Conservation (phyloP, 92 coral and sea anemone genomes). For the Epizoanthus rinbou region DNA sequence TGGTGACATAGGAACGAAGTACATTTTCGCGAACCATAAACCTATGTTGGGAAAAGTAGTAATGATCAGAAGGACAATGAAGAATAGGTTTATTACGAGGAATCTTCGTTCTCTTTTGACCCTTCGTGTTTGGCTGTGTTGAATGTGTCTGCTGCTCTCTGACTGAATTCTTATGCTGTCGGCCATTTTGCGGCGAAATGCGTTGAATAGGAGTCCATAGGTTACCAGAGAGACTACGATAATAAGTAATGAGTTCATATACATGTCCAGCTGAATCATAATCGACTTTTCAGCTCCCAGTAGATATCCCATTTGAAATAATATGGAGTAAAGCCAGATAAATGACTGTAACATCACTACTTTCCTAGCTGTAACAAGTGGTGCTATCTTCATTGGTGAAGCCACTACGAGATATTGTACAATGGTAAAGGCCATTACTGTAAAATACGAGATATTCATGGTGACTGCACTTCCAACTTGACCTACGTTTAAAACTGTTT, state of each 20-base stretch:
- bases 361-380: not conserved
- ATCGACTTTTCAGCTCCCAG: not conserved
- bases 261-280: not conserved
- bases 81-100: constrained; percentile 13
- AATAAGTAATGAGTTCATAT: not conserved
- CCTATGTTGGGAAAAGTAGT: not conserved
- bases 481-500: not conserved
- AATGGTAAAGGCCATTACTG: constrained; percentile 1
- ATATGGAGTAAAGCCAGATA: constrained; percentile 16
- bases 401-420: constrained; percentile 8
- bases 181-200: constrained; percentile 43
- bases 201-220: constrained; percentile 9
- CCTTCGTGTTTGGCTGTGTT: constrained; percentile 15
- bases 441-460: constrained; percentile 2
- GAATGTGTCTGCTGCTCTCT: constrained; percentile 25
- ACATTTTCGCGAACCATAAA: not conserved
- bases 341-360: not conserved
- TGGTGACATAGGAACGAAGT: too few species aligned
- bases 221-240: not conserved
- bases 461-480: not conserved
- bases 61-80: not conserved
- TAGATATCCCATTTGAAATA: not conserved
- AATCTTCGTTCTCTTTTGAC: constrained; percentile 15
- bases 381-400: constrained; percentile 17
- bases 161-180: constrained; percentile 19